phyloP scores from a whole-genome alignment of 2,113 vertebrate genomes.

The Hylia prasina region DNA sequence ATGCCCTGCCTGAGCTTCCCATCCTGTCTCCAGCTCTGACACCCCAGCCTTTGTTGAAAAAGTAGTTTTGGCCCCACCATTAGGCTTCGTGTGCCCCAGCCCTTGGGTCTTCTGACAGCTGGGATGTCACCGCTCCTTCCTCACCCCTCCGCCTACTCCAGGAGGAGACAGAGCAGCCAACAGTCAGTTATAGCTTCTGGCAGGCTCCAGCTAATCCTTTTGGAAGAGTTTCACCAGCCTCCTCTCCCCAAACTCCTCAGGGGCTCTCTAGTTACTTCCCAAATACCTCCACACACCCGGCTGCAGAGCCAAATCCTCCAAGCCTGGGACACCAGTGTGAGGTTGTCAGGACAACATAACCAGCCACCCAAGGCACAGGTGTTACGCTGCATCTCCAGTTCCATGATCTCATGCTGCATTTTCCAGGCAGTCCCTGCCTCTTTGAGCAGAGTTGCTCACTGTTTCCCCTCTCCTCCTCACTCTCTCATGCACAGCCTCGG shows the following conservation, averaged over 20 bases:
- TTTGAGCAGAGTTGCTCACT: background rate
- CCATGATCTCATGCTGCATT: constrained; percentile 49
- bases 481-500: background rate
- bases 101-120: background rate
- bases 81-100: background rate
- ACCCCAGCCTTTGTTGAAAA: background rate
- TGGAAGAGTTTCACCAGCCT: constrained; percentile 47
- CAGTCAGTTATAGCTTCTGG: constrained; percentile 45
- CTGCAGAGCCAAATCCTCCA: constrained; percentile 32
- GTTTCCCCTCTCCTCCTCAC: background rate
- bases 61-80: background rate
- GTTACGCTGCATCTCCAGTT: background rate
- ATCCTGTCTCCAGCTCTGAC: background rate
- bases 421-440: constrained; percentile 4
- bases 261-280: constrained; percentile 56
- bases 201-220: constrained; percentile 35
- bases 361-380: constrained; percentile 44
- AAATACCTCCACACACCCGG: constrained; percentile 1
- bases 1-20: background rate
- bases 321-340: background rate
- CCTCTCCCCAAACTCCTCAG: constrained; percentile 28
- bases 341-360: constrained; percentile 50
- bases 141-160: constrained; percentile 34
- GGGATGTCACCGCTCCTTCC: constrained; percentile 23
- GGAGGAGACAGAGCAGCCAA: constrained; percentile 39